Base-by-base conservation (phyloP, 2,113 vertebrate species). In the Rhodinocichla rosea region DNA sequence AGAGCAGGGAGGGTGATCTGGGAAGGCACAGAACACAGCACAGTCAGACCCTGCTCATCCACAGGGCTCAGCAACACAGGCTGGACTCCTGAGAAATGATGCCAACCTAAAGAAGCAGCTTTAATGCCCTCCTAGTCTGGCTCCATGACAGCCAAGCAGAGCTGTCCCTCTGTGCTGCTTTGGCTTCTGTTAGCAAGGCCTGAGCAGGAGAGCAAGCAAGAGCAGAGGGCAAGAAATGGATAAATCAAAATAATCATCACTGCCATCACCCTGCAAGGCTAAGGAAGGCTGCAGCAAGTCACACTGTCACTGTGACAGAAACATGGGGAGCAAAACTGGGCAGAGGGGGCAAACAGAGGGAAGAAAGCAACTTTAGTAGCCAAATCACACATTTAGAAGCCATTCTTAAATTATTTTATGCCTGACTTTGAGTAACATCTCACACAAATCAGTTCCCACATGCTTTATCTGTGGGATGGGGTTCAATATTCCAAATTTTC, bases 1-100 rank as follows among this genome's bases (percentile, higher is more conserved):
- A 99, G 98, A 30, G 99, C 99, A 86, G 99, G 99, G 88, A 99
- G 98, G 59, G 97, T 47, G 55, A 99, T 68, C 99, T 99, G 98
- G 40, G 65, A 67, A 96, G 91, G 37, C 71, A 96, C 49, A 62
- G 77, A 33, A 55, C 7, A 49, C 39, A 53, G 33, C 37, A 53
- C 21, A 63, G 6, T 96, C 69, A 84, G 40, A 39, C 2, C 18
- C 44, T 59, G 49, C 2, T 24, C n/a, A 27, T 4, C 5, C 40
- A 21, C 17, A 40, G 27, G 40, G 53, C 71, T 49, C 24, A 69
- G 85, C n/a, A 67, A 26, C 24, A 59, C 13, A 28, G 28, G 2
- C 32, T 62, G 21, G 53, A 69, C 62, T 67, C 70, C 83, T 64
- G 57, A 55, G 22, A 55, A 64, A 53, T 3, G 27, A 74, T 52